A percentile compares a stretch with the other conserved stretches of the same genome.
These are phyloP conservation scores for Syngnathus scovelli DNA, from an alignment of 2,113 vertebrate species.

Conservation along the genomic window DNA sequence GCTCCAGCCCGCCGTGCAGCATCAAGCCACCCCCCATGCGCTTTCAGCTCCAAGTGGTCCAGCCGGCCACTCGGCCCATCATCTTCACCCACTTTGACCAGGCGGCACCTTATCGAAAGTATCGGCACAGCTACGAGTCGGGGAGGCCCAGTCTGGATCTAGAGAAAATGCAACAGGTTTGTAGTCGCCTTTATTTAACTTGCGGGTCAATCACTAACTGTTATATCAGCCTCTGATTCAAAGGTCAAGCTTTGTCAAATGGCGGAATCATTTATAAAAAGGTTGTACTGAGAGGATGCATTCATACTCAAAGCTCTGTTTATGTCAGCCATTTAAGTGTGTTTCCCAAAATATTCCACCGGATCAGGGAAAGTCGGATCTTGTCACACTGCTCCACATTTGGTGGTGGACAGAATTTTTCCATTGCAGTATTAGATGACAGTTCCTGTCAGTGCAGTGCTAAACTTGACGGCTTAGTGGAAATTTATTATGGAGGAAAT, in stretches of 20 bases:
- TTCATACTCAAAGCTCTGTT: background rate
- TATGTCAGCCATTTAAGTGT: background rate
- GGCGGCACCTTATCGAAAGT: slow-evolving; percentile 79
- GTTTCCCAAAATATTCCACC: too few species aligned
- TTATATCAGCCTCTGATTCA: background rate
- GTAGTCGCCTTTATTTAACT: slow-evolving; percentile 21
- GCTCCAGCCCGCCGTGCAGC: slow-evolving; percentile 84
- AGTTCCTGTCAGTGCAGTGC: background rate
- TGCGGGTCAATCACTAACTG: background rate
- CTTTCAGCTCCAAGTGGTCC: slow-evolving; percentile 68
- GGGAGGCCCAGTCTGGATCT: slow-evolving; percentile 85
- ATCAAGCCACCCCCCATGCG: slow-evolving; percentile 73
- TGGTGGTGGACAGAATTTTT: background rate
- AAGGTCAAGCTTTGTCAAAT: background rate
- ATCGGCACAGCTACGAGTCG: slow-evolving; percentile 72
- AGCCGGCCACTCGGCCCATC: slow-evolving; percentile 69
- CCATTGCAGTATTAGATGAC: background rate
- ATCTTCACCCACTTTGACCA: slow-evolving; percentile 81
- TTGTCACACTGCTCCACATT: background rate
- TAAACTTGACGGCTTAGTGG: background rate
- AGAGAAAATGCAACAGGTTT: slow-evolving; percentile 94
- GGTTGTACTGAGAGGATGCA: background rate
- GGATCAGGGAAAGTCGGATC: background rate
- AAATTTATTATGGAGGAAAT: background rate
- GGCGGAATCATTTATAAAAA: background rate